Conservation (phyloP, 2,797 vertebrate genomes). For the Huso huso region DNA sequence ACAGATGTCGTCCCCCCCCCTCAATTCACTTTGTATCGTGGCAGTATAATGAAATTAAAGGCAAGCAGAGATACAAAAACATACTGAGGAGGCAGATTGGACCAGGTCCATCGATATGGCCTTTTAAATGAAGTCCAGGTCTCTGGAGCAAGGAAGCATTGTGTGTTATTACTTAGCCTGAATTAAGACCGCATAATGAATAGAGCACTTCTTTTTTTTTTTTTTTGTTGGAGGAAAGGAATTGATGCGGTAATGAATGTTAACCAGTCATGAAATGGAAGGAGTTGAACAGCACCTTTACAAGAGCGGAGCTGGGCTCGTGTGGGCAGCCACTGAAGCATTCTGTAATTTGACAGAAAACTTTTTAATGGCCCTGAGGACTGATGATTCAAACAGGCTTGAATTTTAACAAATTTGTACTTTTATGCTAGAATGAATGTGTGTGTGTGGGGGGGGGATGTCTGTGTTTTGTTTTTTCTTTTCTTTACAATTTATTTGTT, state of each 20-base stretch:
- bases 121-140: slow-evolving; percentile 35
- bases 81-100: slow-evolving; percentile 15
- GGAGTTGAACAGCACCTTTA: slow-evolving; percentile 35
- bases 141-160: slow-evolving; percentile 26
- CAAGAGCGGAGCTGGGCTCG: slow-evolving; percentile 11
- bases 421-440: slow-evolving; percentile 22
- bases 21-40: slow-evolving; percentile 21
- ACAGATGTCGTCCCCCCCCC: slow-evolving; percentile 49
- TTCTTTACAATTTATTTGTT: too few species aligned
- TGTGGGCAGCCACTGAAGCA: slow-evolving; percentile 44
- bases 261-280: slow-evolving; percentile 56
- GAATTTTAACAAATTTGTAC: slow-evolving; percentile 32
- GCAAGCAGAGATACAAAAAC: slow-evolving; percentile 2
- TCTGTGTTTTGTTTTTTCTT: too few species aligned
- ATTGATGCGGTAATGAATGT: slow-evolving; percentile 54
- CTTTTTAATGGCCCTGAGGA: slow-evolving; percentile 53
- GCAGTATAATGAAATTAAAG: slow-evolving; percentile 28
- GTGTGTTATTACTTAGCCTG: slow-evolving; percentile 39
- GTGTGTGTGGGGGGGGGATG: too few species aligned
- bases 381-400: slow-evolving; percentile 41
- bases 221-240: slow-evolving; percentile 27
- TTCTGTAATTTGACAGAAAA: slow-evolving; percentile 48
- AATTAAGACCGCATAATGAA: slow-evolving; percentile 49
- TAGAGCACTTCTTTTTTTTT: slow-evolving; percentile 33
- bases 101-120: slow-evolving; percentile 24